These are phyloP conservation scores for Bombus haemorrhoidalis DNA, from an alignment of 1,140 invertebrate species.

Conservation along the genomic window DNA sequence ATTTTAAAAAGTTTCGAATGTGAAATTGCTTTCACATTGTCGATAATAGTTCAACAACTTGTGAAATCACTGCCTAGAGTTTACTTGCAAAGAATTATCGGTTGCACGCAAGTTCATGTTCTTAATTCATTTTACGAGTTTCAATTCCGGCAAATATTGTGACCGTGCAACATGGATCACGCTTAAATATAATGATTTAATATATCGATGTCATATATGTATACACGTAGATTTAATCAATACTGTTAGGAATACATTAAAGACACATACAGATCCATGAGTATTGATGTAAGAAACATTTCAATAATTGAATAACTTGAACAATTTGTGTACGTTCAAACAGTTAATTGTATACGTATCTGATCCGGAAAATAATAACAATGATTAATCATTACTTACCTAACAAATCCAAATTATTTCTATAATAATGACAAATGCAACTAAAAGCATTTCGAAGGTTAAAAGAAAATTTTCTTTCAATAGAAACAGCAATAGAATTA, in stretches of 20 bases:
- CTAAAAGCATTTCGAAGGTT: no score
- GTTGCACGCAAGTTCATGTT: slow-evolving; percentile 1
- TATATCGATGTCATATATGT: not conserved
- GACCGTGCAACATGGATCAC: not conserved
- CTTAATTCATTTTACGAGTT: slow-evolving; percentile 1
- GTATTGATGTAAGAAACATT: not conserved
- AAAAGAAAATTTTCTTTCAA: not conserved
- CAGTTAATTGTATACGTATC: not conserved
- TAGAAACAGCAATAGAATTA: not conserved
- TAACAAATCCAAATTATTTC: not conserved
- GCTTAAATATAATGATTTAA: slow-evolving; percentile 30
- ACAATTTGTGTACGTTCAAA: no score
- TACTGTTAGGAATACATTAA: not conserved
- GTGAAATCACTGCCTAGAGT: not conserved
- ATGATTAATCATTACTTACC: not conserved
- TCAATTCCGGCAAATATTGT: not conserved
- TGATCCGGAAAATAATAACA: not conserved
- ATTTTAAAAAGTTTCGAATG: not conserved
- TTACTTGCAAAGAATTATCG: slow-evolving; percentile 8
- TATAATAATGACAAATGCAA: no score
- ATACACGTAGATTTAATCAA: slow-evolving; percentile 4
- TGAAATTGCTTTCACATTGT: no score
- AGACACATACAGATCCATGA: not conserved
- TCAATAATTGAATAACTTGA: not conserved
- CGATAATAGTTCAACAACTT: not conserved